phyloP scores from a whole-genome alignment of 2,888 invertebrate genomes.

The Cryptus armator region DNA sequence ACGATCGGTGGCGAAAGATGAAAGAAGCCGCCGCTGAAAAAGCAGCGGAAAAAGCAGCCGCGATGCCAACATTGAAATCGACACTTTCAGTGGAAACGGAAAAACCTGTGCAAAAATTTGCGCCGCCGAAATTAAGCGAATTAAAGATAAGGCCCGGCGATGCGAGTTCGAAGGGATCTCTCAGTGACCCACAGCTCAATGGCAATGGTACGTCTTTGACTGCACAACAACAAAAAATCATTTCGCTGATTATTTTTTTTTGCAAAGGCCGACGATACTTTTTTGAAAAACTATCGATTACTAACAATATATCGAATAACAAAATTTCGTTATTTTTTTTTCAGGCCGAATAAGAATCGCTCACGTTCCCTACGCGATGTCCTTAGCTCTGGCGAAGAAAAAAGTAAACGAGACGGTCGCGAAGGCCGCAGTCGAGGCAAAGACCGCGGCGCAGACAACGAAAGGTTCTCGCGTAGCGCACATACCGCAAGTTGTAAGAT shows the following conservation, averaged over 20 bases:
- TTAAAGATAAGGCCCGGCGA: slow-evolving; percentile 29
- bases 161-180: slow-evolving; percentile 50
- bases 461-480: slow-evolving; percentile 91
- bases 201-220: slow-evolving; percentile 77
- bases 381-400: slow-evolving; percentile 90
- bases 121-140: slow-evolving; percentile 24
- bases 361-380: slow-evolving; percentile 92
- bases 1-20: slow-evolving; percentile 82
- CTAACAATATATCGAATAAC: too few relatives aligned
- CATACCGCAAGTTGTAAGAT: slow-evolving; percentile 85
- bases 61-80: slow-evolving; percentile 3
- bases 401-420: slow-evolving; percentile 87
- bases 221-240: background rate
- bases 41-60: slow-evolving; percentile 71
- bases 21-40: slow-evolving; percentile 79
- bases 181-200: slow-evolving; percentile 76
- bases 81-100: slow-evolving; percentile 22
- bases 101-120: slow-evolving; percentile 8
- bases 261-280: too few relatives aligned
- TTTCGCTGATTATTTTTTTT: background rate
- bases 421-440: slow-evolving; percentile 75
- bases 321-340: slow-evolving; percentile 21
- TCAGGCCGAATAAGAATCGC: slow-evolving; percentile 88
- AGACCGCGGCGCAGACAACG: slow-evolving; percentile 89
- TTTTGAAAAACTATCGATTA: background rate